phyloP scores from a whole-genome alignment of 2,113 vertebrate species.

The Dasyornis broadbenti region DNA sequence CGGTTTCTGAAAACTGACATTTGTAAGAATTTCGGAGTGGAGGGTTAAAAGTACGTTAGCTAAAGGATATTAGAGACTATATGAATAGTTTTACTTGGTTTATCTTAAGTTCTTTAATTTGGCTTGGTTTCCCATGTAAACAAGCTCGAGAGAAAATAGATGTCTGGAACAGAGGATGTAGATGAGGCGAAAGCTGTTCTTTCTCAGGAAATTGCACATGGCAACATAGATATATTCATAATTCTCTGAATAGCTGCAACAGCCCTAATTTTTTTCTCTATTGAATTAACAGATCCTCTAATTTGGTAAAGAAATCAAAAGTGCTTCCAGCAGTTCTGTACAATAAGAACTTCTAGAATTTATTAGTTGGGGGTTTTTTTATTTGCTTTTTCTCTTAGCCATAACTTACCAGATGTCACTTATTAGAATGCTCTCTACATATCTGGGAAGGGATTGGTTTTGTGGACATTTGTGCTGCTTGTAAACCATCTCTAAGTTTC shows the following conservation, averaged over 20 bases:
- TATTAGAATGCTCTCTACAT: background rate
- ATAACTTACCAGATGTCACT: background rate
- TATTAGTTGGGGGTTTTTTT: background rate
- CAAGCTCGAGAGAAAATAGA: conserved; percentile 5
- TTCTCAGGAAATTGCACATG: conserved; percentile 40
- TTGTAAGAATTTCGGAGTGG: background rate
- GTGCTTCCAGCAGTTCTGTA: background rate
- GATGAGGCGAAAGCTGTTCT: conserved; percentile 15
- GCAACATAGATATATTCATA: background rate
- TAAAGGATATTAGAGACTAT: background rate
- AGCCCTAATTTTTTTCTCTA: background rate
- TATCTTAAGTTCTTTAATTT: conserved; percentile 33
- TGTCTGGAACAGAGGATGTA: conserved; percentile 44
- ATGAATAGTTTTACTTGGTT: background rate
- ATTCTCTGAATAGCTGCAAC: background rate
- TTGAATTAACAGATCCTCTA: background rate
- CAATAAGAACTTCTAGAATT: background rate
- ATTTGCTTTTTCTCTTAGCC: background rate
- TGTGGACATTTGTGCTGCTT: background rate
- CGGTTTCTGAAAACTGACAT: background rate
- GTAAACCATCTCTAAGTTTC: background rate
- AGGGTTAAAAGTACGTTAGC: background rate
- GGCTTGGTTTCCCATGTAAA: conserved; percentile 18
- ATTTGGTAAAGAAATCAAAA: background rate
- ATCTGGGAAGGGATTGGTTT: background rate